phyloP scores from a whole-genome alignment of 1,140 invertebrate species.

The Conus ventricosus region DNA sequence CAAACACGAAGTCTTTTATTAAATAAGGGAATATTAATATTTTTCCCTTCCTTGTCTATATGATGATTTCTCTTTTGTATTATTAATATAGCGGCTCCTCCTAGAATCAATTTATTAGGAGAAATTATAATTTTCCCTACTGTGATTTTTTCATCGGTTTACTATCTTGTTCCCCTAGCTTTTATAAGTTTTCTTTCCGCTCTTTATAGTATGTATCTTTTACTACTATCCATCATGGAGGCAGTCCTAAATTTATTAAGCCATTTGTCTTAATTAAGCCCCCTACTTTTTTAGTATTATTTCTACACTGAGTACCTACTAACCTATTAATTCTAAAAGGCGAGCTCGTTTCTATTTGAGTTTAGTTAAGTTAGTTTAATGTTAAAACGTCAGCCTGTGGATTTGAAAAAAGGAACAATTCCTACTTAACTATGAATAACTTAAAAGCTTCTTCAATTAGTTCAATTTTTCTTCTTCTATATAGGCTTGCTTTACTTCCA shows the following conservation, averaged over 20 bases:
- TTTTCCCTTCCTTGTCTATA: background rate
- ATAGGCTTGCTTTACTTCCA: background rate
- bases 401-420: background rate
- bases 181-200: background rate
- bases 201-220: background rate
- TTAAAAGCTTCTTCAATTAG: slow-evolving; percentile 1
- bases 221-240: background rate
- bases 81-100: background rate
- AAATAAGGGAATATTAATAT: slow-evolving; percentile 69
- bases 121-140: background rate
- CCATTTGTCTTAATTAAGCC: background rate
- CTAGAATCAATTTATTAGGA: background rate
- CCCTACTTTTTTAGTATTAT: background rate
- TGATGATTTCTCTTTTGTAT: slow-evolving; percentile 4
- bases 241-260: background rate
- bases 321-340: background rate
- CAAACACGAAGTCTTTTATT: slow-evolving; percentile 72
- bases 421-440: slow-evolving; percentile 7
- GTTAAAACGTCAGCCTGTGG: background rate
- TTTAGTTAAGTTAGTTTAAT: slow-evolving; percentile 14
- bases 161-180: background rate
- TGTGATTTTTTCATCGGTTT: background rate
- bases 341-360: background rate
- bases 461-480: background rate
- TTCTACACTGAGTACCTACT: background rate